Evolutionary conservation across 2,888 invertebrate species (phyloP).

Genomic region (Pterostichus niger): DNA sequence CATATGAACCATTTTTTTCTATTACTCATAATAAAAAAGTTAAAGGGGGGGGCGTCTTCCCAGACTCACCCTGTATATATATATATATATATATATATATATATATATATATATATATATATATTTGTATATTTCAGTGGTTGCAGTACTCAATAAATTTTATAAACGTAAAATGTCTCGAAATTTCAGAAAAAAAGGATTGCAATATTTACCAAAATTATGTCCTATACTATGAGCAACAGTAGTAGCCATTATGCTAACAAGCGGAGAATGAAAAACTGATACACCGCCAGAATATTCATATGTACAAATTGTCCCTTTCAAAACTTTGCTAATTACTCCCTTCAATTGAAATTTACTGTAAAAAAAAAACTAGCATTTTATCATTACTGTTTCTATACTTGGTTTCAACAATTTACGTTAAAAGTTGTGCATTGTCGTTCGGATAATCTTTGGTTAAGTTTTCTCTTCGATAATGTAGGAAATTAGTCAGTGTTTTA

Average conservation of each 20-base stretch:
- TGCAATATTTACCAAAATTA: slow-evolving; percentile 87
- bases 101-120: too few species aligned
- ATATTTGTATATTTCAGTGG: too few species aligned
- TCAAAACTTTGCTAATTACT: slow-evolving; percentile 98
- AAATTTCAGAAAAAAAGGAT: too few species aligned
- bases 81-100: too few species aligned
- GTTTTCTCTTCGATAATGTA: slow-evolving; percentile 90
- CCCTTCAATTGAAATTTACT: slow-evolving; percentile 95
- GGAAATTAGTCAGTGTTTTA: slow-evolving; percentile 92
- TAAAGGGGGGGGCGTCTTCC: too few species aligned
- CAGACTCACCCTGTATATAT: too few species aligned
- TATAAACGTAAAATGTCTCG: too few species aligned
- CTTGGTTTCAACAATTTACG: slow-evolving; percentile 81
- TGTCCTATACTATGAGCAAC: slow-evolving; percentile 99
- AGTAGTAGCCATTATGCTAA: slow-evolving; percentile 96
- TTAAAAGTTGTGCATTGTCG: slow-evolving; percentile 97
- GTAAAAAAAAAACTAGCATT: slow-evolving; percentile 74
- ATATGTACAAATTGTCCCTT: slow-evolving; percentile 97
- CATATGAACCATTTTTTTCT: too few species aligned
- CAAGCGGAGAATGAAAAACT: slow-evolving; percentile 92
- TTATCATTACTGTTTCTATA: background rate
- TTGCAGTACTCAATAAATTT: too few species aligned
- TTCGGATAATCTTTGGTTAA: slow-evolving; percentile 92
- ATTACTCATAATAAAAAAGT: too few species aligned
- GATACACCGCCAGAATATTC: slow-evolving; percentile 98